phyloP scores from a whole-genome alignment of 2,113 vertebrate species.

The Sminthopsis crassicaudata region DNA sequence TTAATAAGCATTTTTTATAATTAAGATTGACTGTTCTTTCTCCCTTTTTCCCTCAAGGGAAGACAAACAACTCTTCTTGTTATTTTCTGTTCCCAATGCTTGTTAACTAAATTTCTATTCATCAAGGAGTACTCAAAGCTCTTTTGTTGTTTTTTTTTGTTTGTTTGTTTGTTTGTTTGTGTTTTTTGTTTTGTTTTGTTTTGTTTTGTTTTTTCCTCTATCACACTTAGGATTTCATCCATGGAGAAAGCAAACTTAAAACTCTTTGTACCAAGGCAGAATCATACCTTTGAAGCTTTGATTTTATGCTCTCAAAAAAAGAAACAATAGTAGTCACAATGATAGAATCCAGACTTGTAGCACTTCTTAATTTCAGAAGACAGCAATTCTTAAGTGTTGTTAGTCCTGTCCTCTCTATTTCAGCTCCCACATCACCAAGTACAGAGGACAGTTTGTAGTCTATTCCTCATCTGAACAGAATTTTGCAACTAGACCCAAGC shows the following conservation, averaged over 20 bases:
- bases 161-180: too few species aligned
- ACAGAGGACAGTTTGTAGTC: conserved; percentile 38
- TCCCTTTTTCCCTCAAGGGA: neutral
- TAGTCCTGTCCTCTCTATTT: conserved; percentile 57
- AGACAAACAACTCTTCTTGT: neutral
- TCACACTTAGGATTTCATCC: neutral
- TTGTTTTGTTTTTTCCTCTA: neutral
- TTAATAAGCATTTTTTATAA: neutral
- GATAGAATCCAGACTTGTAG: neutral
- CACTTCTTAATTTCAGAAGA: neutral
- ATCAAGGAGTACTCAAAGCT: neutral
- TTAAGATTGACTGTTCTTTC: neutral
- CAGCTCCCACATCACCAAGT: conserved; percentile 36
- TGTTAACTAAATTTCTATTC: neutral
- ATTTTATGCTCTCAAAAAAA: neutral
- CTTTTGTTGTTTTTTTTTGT: too few species aligned
- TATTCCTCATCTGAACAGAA: conserved; percentile 51
- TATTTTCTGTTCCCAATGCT: neutral
- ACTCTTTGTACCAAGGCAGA: neutral
- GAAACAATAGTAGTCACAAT: neutral
- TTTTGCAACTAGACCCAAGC: conserved; percentile 37
- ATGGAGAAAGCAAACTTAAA: neutral
- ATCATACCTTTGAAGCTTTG: neutral
- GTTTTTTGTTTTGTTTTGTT: too few species aligned
- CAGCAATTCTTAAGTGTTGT: conserved; percentile 56